Base-by-base conservation (phyloP, 1,140 invertebrate species). In the Pseudomyrmex dendroicus region DNA sequence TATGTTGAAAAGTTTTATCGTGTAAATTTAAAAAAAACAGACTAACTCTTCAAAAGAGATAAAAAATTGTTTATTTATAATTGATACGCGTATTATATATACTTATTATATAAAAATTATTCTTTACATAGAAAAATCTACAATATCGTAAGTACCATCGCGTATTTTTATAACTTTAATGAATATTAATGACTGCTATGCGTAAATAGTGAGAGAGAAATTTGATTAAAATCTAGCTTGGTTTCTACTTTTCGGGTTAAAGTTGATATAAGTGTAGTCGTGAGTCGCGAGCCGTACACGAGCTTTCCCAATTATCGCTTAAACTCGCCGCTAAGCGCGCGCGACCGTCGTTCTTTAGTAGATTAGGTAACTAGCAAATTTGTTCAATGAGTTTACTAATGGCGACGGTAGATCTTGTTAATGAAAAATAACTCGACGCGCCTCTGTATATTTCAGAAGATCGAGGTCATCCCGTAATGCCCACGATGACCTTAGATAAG, bases 271-370 rank as follows among this genome's bases (percentile, higher is more conserved):
- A 88, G 54, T 78, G 15, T 48, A 77, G 57, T 48, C 15, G 80
- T 56, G 35, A 62, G 9, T 57, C 48, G 66, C 61, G 77, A 82
- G 84, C 61, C 48, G 44, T 61, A 54, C 54, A 52, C 73, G 77
- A 86, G 68, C 64, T 68, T 84, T 89, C 66, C 82, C 78, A 89
- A 87, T 89, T 87, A 89, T 89, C 78, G 74, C 74, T 63, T 87
- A 87, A 89, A 80, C 59, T 74, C 50, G 8, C 62, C 61, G 15
- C 35, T 84, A 83, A 89, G 78, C 84, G 85, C 70, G 83, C 76
- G 77, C 84, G 56, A 61, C 48, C 20, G 72, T 54, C 48, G 57
- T 56, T 61, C 68, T 84, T 85, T 74, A 61, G 64, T 82, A 82
- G 78, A 89, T 89, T 86, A 35, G 35, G 35, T 35, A 89, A 50